Conservation (phyloP, 2,888 invertebrate species). For the Lasioglossum malachurum region DNA sequence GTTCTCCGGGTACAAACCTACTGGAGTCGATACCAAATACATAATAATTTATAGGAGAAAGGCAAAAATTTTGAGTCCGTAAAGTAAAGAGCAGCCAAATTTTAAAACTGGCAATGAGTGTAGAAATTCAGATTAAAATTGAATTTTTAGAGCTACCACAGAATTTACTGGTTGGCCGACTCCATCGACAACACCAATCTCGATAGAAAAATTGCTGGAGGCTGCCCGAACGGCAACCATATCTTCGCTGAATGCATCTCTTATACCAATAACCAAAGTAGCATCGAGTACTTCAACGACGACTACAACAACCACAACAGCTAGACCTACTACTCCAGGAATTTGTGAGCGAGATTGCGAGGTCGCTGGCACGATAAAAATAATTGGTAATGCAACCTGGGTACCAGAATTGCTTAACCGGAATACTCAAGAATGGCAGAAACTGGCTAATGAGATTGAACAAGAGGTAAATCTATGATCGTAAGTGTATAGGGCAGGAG, state of each 20-base stretch:
- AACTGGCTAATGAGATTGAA: conserved; percentile 92
- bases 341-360: conserved; percentile 92
- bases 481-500: background rate
- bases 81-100: background rate
- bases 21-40: no score
- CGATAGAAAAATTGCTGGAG: conserved; percentile 92
- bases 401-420: conserved; percentile 94
- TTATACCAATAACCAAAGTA: conserved; percentile 84
- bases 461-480: conserved; percentile 86
- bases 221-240: conserved; percentile 88
- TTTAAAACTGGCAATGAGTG: background rate
- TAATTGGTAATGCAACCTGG: conserved; percentile 91
- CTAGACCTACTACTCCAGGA: conserved; percentile 91
- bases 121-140: background rate
- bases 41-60: no score
- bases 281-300: conserved; percentile 88
- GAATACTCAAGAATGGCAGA: conserved; percentile 95
- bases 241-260: conserved; percentile 85
- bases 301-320: conserved; percentile 90
- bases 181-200: conserved; percentile 94
- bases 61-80: no score
- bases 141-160: conserved; percentile 89
- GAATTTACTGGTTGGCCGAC: conserved; percentile 97
- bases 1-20: no score
- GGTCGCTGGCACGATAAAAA: conserved; percentile 93